Conservation (phyloP, 1,140 invertebrate genomes). For the Drosophila pectinifera region DNA sequence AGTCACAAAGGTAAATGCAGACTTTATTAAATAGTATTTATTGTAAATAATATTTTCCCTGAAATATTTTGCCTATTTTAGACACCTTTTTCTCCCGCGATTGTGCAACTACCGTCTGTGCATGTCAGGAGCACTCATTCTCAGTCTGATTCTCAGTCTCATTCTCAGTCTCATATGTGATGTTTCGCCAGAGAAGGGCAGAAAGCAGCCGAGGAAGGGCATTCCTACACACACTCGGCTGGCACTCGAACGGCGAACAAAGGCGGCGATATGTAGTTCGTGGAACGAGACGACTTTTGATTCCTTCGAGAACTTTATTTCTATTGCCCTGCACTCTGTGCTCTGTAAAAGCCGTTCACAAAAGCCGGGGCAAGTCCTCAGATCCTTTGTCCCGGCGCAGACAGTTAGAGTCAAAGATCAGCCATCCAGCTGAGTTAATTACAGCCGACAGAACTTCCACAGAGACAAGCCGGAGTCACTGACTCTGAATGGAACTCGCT, state of each 20-base stretch:
- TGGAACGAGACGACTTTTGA: slow-evolving; percentile 68
- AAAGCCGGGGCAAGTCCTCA: slow-evolving; percentile 37
- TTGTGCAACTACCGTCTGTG: neutral
- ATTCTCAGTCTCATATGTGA: slow-evolving; percentile 4
- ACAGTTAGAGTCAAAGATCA: slow-evolving; percentile 82
- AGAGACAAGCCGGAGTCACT: slow-evolving; percentile 50
- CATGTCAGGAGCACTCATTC: neutral
- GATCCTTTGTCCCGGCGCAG: slow-evolving; percentile 70
- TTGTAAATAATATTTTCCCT: too few relatives aligned
- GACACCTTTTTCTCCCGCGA: neutral
- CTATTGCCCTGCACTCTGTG: slow-evolving; percentile 25
- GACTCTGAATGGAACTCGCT: slow-evolving; percentile 44
- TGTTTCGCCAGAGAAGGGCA: slow-evolving; percentile 47
- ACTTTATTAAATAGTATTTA: too few relatives aligned
- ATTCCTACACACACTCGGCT: slow-evolving; percentile 53
- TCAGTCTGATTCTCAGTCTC: neutral
- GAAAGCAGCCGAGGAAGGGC: slow-evolving; percentile 29
- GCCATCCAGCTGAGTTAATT: slow-evolving; percentile 83
- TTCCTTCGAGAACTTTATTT: slow-evolving; percentile 70
- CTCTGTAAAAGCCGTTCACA: slow-evolving; percentile 60
- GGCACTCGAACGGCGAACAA: slow-evolving; percentile 64
- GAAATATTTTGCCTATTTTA: too few relatives aligned
- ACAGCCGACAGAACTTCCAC: slow-evolving; percentile 67
- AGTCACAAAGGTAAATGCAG: too few relatives aligned
- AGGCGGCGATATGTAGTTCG: slow-evolving; percentile 18